Evolutionary conservation across 2,113 vertebrate species (phyloP).

Genomic region (Butorides virescens): DNA sequence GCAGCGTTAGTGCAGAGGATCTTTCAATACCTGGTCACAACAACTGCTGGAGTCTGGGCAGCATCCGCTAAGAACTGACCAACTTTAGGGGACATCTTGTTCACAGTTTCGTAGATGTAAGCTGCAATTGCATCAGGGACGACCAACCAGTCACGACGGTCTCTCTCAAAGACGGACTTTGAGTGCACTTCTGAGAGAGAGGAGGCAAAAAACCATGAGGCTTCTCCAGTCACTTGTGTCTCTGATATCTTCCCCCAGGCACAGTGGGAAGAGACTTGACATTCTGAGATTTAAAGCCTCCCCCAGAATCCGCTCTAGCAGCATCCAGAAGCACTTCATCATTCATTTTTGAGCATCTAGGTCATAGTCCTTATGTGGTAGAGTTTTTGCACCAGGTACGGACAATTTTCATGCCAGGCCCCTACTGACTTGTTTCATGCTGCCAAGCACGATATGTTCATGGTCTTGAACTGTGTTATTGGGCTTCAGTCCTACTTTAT

Average conservation of each 20-base stretch:
- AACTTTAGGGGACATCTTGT: conserved; percentile 45
- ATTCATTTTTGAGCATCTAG: not conserved
- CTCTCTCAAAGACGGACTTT: conserved; percentile 44
- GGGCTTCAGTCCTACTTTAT: not conserved
- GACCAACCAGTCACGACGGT: conserved; percentile 56
- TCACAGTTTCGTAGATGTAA: conserved; percentile 37
- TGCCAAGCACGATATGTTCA: not conserved
- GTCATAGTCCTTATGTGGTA: not conserved
- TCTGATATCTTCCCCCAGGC: not conserved
- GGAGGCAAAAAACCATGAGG: not conserved
- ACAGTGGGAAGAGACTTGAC: not conserved
- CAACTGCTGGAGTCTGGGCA: conserved; percentile 35
- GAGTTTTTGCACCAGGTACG: not conserved
- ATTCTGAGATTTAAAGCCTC: not conserved
- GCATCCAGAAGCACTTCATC: not conserved
- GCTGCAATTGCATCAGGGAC: conserved; percentile 33
- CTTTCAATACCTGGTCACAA: conserved; percentile 43
- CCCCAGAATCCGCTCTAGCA: not conserved
- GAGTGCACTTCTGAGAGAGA: conserved; percentile 56
- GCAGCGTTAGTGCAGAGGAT: not conserved
- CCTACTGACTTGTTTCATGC: fast-evolving
- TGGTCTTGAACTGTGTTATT: not conserved
- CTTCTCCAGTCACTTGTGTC: not conserved
- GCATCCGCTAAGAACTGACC: conserved; percentile 33
- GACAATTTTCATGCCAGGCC: not conserved